Evolutionary conservation across 2,113 vertebrate genomes (phyloP), one percentile per base, ranked within the genome.

Genomic region (Taurulus bubalis): DNA sequence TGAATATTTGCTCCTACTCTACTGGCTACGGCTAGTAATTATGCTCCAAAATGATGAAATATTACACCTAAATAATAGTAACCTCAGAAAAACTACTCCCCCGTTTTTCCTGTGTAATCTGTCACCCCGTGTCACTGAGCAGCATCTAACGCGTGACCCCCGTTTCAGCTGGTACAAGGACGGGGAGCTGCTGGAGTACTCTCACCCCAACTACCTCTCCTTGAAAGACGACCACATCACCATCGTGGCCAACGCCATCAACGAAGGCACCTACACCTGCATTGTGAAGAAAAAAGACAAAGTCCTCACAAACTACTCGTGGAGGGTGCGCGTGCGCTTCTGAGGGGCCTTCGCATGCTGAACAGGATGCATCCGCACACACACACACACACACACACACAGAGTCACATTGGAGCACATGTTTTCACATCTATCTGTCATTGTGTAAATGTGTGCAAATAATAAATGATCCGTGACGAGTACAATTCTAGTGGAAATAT

Each of bases 181-280:
- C 18, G 96, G 96, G 30, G 98, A 99, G 86, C 95, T 97, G 42
- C 95, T 99, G 89, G 96, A 98, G 88, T 97, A 92, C 83, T 98
- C 97, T 1, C 98, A 98, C 30, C 97, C 97, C 0, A 97, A 97
- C 74, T 99, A 99, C 92, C 94, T 99, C 80, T 95, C 94, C 73
- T 86, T 99, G 77, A 97, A 96, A 0, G 95, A 96, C 0, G 97
- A 97, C 67, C 97, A 96, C 89, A 96, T 99, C 80, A 98, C 95
- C 83, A 97, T 99, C 75, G 96, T 99, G 24, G 98, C 98, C 83
- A 99, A 99, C 1, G 97, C 97, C 32, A 96, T 99, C 72, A 99
- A 99, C 4, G 97, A 99, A 88, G 98, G 98, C 71, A 96, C 96
- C 3, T 99, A 98, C 91, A 98, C 97, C 15, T 99, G 98, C 14